A percentile compares a stretch with the other conserved stretches of the same genome.
These are phyloP conservation scores for Candoia aspera DNA, from an alignment of 2,113 vertebrate genomes.

Conservation along the genomic window DNA sequence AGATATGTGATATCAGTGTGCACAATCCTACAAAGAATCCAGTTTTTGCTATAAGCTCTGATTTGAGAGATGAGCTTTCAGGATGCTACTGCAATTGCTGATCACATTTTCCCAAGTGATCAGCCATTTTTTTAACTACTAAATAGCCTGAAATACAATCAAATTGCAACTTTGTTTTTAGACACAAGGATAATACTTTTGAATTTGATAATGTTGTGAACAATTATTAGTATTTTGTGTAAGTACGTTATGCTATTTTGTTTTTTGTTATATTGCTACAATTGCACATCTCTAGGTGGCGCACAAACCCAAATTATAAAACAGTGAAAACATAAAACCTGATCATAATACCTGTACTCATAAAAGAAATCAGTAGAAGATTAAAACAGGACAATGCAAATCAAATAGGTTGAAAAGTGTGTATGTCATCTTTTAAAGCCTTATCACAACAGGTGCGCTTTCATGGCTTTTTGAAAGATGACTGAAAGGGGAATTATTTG, in stretches of 20 bases:
- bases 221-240: not conserved
- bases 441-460: not conserved
- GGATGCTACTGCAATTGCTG: not conserved
- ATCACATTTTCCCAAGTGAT: not conserved
- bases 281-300: not conserved
- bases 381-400: not conserved
- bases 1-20: not conserved
- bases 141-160: not conserved
- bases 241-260: not conserved
- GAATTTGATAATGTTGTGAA: not conserved
- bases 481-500: not conserved
- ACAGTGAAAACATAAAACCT: not conserved
- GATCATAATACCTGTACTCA: not conserved
- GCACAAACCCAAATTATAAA: not conserved
- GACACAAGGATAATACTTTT: not conserved
- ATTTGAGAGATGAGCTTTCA: not conserved
- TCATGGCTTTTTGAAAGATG: not conserved
- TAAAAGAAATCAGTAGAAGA: not conserved
- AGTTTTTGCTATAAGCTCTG: not conserved
- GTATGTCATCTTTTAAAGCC: not conserved
- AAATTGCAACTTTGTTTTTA: not conserved
- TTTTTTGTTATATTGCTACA: not conserved
- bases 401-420: not conserved
- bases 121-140: not conserved
- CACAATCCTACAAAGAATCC: not conserved